These are phyloP conservation scores for Spinus pinus DNA, from an alignment of 2,797 vertebrate genomes.

Conservation along the genomic window DNA sequence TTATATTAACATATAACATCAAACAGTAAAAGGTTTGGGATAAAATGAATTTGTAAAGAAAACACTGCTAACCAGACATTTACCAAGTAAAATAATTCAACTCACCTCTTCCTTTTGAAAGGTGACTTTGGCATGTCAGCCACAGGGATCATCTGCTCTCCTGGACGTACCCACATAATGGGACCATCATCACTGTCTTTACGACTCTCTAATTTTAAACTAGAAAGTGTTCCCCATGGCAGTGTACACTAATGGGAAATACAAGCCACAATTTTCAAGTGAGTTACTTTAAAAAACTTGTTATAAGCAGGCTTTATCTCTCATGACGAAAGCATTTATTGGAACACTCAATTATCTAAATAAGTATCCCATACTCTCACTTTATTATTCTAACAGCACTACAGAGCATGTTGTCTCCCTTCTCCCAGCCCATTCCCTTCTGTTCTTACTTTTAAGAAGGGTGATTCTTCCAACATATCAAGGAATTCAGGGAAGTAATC, in stretches of 20 bases:
- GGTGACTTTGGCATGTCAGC: conserved; percentile 99
- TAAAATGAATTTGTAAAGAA: background rate
- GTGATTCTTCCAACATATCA: conserved; percentile 91
- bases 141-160: conserved; percentile 98
- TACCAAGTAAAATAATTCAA: background rate
- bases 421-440: conserved; percentile 29
- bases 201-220: conserved; percentile 87
- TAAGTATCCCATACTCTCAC: background rate
- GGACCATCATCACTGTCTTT: conserved; percentile 96
- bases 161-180: conserved; percentile 98
- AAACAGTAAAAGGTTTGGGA: background rate
- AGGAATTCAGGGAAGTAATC: conserved; percentile 98
- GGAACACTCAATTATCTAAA: background rate
- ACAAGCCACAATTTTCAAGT: conserved; percentile 52
- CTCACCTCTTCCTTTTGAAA: conserved; percentile 97
- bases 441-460: conserved; percentile 92
- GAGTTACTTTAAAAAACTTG: conserved; percentile 38
- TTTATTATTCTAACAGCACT: background rate
- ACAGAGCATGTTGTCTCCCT: background rate
- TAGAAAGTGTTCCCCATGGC: conserved; percentile 95
- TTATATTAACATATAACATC: background rate
- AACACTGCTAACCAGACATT: background rate
- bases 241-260: conserved; percentile 85
- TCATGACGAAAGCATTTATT: background rate
- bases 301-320: background rate